A percentile compares a stretch with the other conserved stretches of the same genome.
Conservation (phyloP, 1,140 invertebrate species). For the Samia ricini region DNA sequence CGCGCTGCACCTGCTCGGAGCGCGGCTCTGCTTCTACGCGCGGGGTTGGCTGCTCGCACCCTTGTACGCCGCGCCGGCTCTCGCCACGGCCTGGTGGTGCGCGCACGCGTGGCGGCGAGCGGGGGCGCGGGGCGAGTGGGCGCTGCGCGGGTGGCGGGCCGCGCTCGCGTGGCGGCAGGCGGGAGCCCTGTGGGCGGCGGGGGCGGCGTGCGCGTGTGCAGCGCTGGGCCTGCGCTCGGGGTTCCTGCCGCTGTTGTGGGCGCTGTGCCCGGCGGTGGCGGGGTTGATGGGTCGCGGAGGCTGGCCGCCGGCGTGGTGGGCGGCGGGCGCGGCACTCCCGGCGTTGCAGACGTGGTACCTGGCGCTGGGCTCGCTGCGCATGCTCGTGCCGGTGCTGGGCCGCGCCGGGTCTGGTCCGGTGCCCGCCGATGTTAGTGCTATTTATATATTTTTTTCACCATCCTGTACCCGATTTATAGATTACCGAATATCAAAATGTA, state of each 20-base stretch:
- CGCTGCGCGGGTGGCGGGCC: conserved; percentile 33
- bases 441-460: no score
- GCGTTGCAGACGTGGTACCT: conserved; percentile 85
- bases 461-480: no score
- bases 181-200: conserved; percentile 76
- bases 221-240: conserved; percentile 81
- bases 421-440: conserved; percentile 76
- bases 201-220: conserved; percentile 76
- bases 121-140: conserved; percentile 41
- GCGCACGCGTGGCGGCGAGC: conserved; percentile 74
- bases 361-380: conserved; percentile 79
- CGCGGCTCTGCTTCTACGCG: conserved; percentile 42
- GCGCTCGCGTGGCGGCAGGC: no score
- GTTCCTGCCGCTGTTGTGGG: conserved; percentile 82
- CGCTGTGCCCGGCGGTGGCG: conserved; percentile 14
- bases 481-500: no score
- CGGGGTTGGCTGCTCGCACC: conserved; percentile 76
- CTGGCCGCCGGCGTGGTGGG: conserved; percentile 48
- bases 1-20: conserved; percentile 30
- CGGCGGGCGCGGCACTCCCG: conserved; percentile 78
- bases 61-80: conserved; percentile 70
- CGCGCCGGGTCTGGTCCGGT: conserved; percentile 83
- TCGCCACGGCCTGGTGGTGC: conserved; percentile 73
- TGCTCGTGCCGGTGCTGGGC: conserved; percentile 90
- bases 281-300: conserved; percentile 28